Evolutionary conservation across 2,888 invertebrate genomes (phyloP), one percentile per base, ranked within the genome.

Genomic region (Eristalis pertinax): DNA sequence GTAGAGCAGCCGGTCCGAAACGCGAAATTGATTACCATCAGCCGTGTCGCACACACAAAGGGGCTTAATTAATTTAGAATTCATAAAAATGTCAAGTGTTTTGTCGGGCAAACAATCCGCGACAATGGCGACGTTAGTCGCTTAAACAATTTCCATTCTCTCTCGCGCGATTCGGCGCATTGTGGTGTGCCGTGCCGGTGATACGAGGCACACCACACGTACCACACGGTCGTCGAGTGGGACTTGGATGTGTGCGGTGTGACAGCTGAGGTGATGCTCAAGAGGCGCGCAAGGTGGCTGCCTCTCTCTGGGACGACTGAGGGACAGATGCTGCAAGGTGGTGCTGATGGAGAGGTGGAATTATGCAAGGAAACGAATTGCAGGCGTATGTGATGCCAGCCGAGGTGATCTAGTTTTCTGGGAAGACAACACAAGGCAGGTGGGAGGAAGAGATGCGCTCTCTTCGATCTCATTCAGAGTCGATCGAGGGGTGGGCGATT

Each of bases 1-100:
- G 19, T 1, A 50, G 19, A 19, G 50, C 50, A 19, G 50, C 19
- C 50, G 19, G 19, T 7, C 50, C 19, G 19, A 26, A 26, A n/a
- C 19, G 50, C 50, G 50, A 50, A 50, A 50, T 50, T 50, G 50
- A 50, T 50, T 50, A 50, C 50, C 50, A 50, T 50, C 50, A 19
- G 50, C 50, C n/a, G 50, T 19, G 19, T 19, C 50, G 50, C n/a
- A 19, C 50, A 50, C 50, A 50, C 50, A 50, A 50, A 50, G 50
- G 50, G 50, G 50, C 50, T 50, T 50, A 50, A 50, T 50, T 50
- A 50, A 50, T 50, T 50, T 50, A 50, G 50, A 50, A 50, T 50
- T 50, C 50, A 50, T 50, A 50, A 50, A 50, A 50, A 50, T 50
- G 50, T 50, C 50, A 50, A 50, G 50, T 50, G 50, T 50, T 50